Base-by-base conservation (phyloP, 2,113 vertebrate species). In the Rhabdornis inornatus region DNA sequence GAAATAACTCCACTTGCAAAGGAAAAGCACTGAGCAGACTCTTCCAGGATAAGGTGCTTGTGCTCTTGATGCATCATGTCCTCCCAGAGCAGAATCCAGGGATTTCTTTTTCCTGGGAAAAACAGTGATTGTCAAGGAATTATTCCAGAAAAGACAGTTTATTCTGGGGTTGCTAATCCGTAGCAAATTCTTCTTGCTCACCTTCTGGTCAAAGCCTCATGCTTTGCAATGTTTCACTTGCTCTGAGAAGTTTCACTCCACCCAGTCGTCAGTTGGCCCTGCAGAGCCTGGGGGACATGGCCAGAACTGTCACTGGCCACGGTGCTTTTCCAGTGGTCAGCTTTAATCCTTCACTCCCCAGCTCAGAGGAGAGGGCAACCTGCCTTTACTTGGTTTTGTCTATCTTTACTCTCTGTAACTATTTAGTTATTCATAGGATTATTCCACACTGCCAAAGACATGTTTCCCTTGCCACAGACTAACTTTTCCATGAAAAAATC, bases 401-500 rank as follows among this genome's bases (percentile, higher is more conserved):
- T 76, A 7, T 49, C 63, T 80, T 72, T 35, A 15, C 60, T 77
- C n/a, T 52, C 0, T 83, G 27, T 31, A 23, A 21, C 33, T 88
- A 33, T 89, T 66, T 6, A 50, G 35, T 49, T 50, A 40, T 66
- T 87, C 66, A 39, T 1, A 39, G 87, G 63, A 63, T 77, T 64
- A 65, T 47, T 82, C 60, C 47, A 49, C 47, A 7, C 39, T 44
- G 56, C 44, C 57, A 76, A 77, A 88, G 55, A 63, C 25, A 14
- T 11, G 39, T 65, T 94, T 92, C 44, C 50, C 30, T 35, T 84
- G 65, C 78, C 80, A 47, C 45, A 65, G 55, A 64, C 65, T 63
- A 68, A 91, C 74, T 87, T 85, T 93, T 88, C 83, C 79, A 81
- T 90, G 72, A 60, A 90, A 95, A 83, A 90, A 82, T 85, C 89